Percentiles rank a stretch among this genome's conserved stretches.
phyloP scores from a whole-genome alignment of 2,888 invertebrate genomes.

The Sepiola atlantica region DNA sequence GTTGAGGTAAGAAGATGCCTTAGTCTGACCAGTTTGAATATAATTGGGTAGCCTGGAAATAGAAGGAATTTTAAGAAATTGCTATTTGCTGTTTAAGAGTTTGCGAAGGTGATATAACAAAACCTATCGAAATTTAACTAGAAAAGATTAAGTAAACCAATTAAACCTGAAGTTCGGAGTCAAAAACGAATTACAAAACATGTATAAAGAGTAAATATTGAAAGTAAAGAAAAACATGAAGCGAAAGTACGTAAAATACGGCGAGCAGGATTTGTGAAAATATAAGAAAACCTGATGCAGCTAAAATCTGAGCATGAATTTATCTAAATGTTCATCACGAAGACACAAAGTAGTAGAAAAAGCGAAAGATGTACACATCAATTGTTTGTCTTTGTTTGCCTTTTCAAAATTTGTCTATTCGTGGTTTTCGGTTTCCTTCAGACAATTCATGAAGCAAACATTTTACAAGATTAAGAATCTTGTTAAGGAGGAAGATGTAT shows the following conservation, averaged over 20 bases:
- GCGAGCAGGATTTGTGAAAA: neutral
- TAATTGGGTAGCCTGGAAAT: constrained; percentile 14
- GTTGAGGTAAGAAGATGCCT: neutral
- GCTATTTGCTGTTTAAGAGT: neutral
- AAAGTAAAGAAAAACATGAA: neutral
- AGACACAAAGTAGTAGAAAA: no score
- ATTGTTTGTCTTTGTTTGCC: no score
- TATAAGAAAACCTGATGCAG: no score
- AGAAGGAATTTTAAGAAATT: constrained; percentile 23
- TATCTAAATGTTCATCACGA: no score
- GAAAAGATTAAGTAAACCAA: neutral
- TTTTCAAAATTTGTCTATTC: no score
- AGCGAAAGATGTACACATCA: no score
- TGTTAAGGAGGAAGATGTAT: no score
- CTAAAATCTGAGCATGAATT: no score
- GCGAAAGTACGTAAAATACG: neutral
- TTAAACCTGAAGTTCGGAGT: neutral
- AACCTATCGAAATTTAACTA: neutral
- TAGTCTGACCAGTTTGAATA: neutral
- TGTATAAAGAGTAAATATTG: neutral
- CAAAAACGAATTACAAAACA: neutral
- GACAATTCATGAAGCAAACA: no score
- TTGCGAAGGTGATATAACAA: neutral
- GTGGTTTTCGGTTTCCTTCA: no score
- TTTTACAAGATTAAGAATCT: no score